Conservation (phyloP, 2,888 invertebrate genomes). For the Xiphydria camelus region DNA sequence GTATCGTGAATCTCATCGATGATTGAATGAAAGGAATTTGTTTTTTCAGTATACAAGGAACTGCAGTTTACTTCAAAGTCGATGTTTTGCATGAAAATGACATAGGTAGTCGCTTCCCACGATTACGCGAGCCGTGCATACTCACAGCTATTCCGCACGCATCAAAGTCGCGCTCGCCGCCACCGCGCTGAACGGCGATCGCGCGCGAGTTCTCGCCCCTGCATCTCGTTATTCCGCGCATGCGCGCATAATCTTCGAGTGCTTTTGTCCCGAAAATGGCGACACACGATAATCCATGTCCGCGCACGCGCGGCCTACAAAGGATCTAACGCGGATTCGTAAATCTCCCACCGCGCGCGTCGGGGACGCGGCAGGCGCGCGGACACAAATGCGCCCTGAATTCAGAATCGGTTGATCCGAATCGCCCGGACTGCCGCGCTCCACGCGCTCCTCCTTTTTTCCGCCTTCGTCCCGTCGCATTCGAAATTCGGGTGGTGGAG, state of each 20-base stretch:
- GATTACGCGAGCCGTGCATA: too few relatives aligned
- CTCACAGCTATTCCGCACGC: too few relatives aligned
- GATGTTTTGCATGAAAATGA: too few relatives aligned
- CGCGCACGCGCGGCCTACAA: not conserved
- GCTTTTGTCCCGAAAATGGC: slow-evolving; percentile 9
- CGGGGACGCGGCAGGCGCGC: slow-evolving; percentile 13
- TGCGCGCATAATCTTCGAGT: slow-evolving; percentile 14
- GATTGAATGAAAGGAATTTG: too few relatives aligned
- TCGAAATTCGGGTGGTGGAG: slow-evolving; percentile 26
- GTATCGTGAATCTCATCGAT: too few relatives aligned
- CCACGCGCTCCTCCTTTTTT: slow-evolving; percentile 4
- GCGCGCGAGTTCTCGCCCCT: not conserved
- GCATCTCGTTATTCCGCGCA: slow-evolving; percentile 4
- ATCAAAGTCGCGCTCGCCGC: slow-evolving; percentile 12
- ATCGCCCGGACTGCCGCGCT: not conserved
- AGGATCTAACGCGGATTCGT: slow-evolving; percentile 25
- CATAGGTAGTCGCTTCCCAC: too few relatives aligned
- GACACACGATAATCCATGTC: slow-evolving; percentile 7
- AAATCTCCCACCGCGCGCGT: slow-evolving; percentile 20
- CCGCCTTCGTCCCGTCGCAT: slow-evolving; percentile 14
- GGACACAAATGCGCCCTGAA: slow-evolving; percentile 30
- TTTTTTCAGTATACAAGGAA: too few relatives aligned
- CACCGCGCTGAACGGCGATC: not conserved
- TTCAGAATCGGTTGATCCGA: slow-evolving; percentile 35
- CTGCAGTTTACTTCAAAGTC: too few relatives aligned